Percentiles rank a stretch among this genome's conserved stretches.
These are phyloP conservation scores for Porites australiensis DNA, from an alignment of 64 coral and sea anemone species.

Conservation along the genomic window DNA sequence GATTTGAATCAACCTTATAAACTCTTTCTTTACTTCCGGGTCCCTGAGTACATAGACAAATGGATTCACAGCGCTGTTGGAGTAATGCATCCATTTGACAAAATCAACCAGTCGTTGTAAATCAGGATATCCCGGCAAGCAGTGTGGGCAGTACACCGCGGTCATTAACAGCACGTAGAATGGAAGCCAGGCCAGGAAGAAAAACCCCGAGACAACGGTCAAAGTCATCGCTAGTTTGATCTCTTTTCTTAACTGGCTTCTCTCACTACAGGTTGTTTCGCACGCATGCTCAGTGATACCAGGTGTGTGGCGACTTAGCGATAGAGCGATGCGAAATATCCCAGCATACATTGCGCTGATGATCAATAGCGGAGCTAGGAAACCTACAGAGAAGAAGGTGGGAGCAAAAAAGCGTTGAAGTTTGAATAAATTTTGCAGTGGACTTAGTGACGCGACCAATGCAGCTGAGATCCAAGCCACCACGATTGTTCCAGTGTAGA, in stretches of 20 bases:
- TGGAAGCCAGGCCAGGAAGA: constrained; percentile 54
- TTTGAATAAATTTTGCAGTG: constrained; percentile 3
- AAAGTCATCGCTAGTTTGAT: constrained; percentile 51
- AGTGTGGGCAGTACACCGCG: background rate
- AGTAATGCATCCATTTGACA: constrained; percentile 61
- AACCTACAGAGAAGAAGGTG: background rate
- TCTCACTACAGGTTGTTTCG: background rate
- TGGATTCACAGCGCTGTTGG: constrained; percentile 51
- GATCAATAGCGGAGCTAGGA: constrained; percentile 8
- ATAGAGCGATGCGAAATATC: constrained; percentile 40
- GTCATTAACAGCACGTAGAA: constrained; percentile 37
- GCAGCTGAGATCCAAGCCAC: constrained; percentile 23
- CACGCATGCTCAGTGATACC: background rate
- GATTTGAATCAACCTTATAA: background rate
- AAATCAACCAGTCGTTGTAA: background rate
- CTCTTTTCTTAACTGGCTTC: constrained; percentile 18
- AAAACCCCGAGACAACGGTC: constrained; percentile 33
- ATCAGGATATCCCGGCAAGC: background rate
- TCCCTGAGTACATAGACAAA: constrained; percentile 44
- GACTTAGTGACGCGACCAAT: background rate
- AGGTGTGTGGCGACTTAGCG: constrained; percentile 17
- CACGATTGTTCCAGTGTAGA: background rate
- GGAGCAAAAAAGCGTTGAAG: constrained; percentile 5
- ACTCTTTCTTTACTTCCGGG: constrained; percentile 29
- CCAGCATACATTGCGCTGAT: constrained; percentile 51